Evolutionary conservation across 2,888 invertebrate species (phyloP).

Genomic region (Resseliella maxima): DNA sequence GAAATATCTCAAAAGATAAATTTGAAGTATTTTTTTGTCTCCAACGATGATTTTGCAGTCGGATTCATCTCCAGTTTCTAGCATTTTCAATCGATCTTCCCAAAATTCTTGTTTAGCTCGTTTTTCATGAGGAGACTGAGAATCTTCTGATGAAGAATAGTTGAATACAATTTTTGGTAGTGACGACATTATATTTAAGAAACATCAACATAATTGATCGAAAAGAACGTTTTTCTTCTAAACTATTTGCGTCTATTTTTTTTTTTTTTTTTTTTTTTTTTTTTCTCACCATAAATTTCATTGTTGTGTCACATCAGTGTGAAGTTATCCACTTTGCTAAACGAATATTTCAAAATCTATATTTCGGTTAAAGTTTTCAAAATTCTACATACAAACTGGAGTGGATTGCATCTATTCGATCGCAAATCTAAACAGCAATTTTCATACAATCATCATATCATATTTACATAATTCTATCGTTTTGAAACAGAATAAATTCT

Average conservation of each 20-base stretch:
- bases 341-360: conserved; percentile 33
- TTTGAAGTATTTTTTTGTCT: conserved; percentile 31
- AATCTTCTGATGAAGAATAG: conserved; percentile 22
- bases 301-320: conserved; percentile 51
- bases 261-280: too few relatives aligned
- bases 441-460: conserved; percentile 17
- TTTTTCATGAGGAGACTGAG: not conserved
- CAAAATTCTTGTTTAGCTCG: not conserved
- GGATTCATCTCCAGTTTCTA: conserved; percentile 28
- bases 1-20: too few relatives aligned
- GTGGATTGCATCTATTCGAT: conserved; percentile 22
- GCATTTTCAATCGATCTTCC: not conserved
- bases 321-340: conserved; percentile 43
- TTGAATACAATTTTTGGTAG: not conserved
- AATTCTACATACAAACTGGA: conserved; percentile 11
- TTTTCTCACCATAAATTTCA: conserved; percentile 21
- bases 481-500: conserved; percentile 23
- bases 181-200: conserved; percentile 46
- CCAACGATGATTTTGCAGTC: conserved; percentile 34
- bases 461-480: conserved; percentile 22
- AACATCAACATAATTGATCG: conserved; percentile 49
- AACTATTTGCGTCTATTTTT: conserved; percentile 47
- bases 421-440: conserved; percentile 29
- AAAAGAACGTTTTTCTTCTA: conserved; percentile 34
- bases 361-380: conserved; percentile 23